These are phyloP conservation scores for Hydrophis major DNA, from an alignment of 2,797 vertebrate species.

Conservation along the genomic window DNA sequence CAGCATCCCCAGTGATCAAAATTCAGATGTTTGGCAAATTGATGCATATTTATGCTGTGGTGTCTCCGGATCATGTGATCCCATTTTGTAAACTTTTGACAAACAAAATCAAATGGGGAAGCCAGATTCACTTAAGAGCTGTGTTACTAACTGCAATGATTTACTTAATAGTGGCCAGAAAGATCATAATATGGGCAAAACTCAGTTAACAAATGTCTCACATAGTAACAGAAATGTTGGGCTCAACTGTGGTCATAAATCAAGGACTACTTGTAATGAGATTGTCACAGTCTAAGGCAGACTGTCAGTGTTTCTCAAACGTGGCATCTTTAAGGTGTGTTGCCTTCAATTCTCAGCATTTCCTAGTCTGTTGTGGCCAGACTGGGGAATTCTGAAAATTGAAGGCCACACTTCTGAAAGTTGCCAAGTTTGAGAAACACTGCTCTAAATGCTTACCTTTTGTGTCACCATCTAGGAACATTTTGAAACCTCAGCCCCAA, in stretches of 20 bases:
- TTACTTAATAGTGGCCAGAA: background rate
- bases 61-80: background rate
- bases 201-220: background rate
- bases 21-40: background rate
- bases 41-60: background rate
- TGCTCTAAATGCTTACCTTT: background rate
- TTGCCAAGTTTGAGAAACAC: background rate
- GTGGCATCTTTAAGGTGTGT: background rate
- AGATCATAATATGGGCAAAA: background rate
- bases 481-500: background rate
- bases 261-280: background rate
- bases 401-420: background rate
- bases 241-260: background rate
- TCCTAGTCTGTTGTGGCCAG: background rate
- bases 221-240: background rate
- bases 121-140: background rate
- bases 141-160: background rate
- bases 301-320: background rate
- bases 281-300: slow-evolving; percentile 20
- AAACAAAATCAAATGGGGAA: background rate
- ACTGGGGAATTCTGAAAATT: background rate
- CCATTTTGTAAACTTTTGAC: background rate
- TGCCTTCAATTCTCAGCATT: background rate
- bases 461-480: background rate
- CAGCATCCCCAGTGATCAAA: background rate